Percentiles rank a stretch among this genome's conserved stretches.
These are phyloP conservation scores for Porites evermanni DNA, from an alignment of 92 coral and sea anemone genomes.

Conservation along the genomic window DNA sequence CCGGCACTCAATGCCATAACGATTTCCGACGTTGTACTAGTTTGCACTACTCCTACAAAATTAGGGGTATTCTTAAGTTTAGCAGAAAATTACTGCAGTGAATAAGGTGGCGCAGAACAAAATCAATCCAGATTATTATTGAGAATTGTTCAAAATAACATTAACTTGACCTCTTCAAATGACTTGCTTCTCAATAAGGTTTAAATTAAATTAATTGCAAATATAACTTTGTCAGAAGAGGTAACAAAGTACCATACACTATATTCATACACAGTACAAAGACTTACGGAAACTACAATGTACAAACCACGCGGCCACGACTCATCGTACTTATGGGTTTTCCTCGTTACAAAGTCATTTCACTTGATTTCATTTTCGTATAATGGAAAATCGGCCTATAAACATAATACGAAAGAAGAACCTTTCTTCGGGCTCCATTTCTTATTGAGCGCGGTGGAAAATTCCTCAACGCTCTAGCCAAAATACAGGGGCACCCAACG, in stretches of 20 bases:
- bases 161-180: slow-evolving; percentile 16
- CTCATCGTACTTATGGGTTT: background rate
- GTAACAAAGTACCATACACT: background rate
- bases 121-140: background rate
- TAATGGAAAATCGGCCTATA: too few species aligned
- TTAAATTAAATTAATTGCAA: slow-evolving; percentile 17
- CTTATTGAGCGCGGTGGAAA: too few species aligned
- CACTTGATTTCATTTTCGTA: too few species aligned
- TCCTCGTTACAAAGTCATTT: too few species aligned
- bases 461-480: too few species aligned
- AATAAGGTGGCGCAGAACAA: background rate
- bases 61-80: too few species aligned
- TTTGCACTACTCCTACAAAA: too few species aligned
- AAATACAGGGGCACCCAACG: too few species aligned
- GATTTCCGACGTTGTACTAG: too few species aligned
- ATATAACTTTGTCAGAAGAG: background rate
- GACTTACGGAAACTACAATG: background rate
- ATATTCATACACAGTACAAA: background rate
- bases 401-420: too few species aligned
- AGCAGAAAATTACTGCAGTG: background rate
- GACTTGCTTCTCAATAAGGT: slow-evolving; percentile 12
- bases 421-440: too few species aligned
- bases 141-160: slow-evolving; percentile 9
- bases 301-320: background rate
- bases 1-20: too few species aligned